Percentiles rank a stretch among this genome's conserved stretches.
Conservation (phyloP, 2,888 invertebrate species). For the Minunthozetes semirufus region DNA sequence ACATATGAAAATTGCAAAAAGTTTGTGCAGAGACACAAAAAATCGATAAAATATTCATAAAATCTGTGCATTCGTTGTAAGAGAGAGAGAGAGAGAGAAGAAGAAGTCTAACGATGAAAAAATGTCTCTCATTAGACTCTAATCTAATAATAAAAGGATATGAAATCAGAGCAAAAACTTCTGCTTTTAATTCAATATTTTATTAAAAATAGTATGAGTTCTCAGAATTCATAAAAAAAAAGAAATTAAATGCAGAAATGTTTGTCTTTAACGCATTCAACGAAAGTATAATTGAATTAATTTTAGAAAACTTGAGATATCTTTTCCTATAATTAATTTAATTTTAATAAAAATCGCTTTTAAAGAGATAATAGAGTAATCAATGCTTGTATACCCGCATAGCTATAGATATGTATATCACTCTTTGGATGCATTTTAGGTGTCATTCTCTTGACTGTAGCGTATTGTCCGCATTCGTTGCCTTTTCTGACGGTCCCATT, state of each 20-base stretch:
- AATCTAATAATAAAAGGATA: constrained; percentile 17
- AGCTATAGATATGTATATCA: constrained; percentile 20
- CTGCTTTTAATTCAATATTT: not conserved
- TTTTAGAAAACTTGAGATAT: too few species aligned
- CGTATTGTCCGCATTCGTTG: constrained; percentile 15
- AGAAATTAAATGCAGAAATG: too few species aligned
- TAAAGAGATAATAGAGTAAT: not conserved
- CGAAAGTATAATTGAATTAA: too few species aligned
- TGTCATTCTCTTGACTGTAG: constrained; percentile 20
- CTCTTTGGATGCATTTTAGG: constrained; percentile 4
- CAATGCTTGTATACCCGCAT: not conserved
- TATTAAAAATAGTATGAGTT: not conserved
- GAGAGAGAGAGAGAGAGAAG: too few species aligned
- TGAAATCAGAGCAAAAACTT: not conserved
- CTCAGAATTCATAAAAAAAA: not conserved
- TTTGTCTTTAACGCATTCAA: too few species aligned
- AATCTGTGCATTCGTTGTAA: not conserved
- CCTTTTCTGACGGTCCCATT: not conserved
- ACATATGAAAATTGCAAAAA: not conserved
- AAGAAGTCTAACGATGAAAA: not conserved
- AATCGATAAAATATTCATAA: constrained; percentile 15
- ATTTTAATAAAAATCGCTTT: not conserved
- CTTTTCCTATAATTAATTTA: not conserved
- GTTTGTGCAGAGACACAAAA: not conserved
- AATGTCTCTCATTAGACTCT: not conserved